Evolutionary conservation across 2,888 invertebrate genomes (phyloP).

Genomic region (Malacosoma neustria): DNA sequence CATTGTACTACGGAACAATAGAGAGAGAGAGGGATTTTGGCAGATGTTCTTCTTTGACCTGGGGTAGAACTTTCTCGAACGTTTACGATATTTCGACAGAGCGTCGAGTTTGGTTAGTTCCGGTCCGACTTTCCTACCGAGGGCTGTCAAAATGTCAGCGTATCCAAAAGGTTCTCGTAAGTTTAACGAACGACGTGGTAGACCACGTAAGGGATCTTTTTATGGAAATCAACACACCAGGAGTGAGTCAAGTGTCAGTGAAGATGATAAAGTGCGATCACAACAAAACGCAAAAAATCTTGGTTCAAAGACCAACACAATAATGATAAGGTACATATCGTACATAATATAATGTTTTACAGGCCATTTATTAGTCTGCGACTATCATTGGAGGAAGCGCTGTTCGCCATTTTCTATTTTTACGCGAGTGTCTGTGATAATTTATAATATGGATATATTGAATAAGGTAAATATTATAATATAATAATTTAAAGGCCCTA

Average conservation of each 20-base stretch:
- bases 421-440: conserved; percentile 1
- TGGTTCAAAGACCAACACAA: conserved; percentile 12
- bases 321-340: conserved; percentile 5
- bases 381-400: conserved; percentile 1
- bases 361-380: conserved; percentile 1
- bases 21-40: not conserved
- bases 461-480: conserved; percentile 4
- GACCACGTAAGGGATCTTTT: no score
- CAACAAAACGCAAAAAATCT: no score
- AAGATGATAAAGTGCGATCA: no score
- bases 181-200: no score
- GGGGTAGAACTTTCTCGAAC: not conserved
- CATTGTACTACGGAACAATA: not conserved
- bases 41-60: not conserved
- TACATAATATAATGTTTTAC: conserved; percentile 2
- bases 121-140: not conserved
- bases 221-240: no score
- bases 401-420: not conserved
- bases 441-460: conserved; percentile 6
- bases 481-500: no score
- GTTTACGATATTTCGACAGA: not conserved
- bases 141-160: not conserved
- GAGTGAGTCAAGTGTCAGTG: no score
- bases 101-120: not conserved
- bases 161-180: not conserved